Evolutionary conservation across 2,888 invertebrate species (phyloP).

Genomic region (Ennomos quercinarius): DNA sequence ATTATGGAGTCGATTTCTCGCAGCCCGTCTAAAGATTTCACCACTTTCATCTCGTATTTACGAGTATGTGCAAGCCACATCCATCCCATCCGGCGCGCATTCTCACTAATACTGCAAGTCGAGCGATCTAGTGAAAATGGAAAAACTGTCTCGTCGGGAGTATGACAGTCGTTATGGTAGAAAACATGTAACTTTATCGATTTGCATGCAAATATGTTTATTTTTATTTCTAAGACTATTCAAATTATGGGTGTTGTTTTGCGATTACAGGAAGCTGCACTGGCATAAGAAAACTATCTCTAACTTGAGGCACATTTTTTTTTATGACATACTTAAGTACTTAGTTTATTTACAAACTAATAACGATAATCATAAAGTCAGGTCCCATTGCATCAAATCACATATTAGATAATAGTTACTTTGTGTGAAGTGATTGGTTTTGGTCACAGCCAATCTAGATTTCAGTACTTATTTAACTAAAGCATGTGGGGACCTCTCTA

Average conservation of each 20-base stretch:
- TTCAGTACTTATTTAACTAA: too few species aligned
- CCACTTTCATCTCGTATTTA: conserved; percentile 81
- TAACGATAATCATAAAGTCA: too few species aligned
- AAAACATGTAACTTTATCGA: conserved; percentile 10
- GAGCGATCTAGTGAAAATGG: conserved; percentile 34
- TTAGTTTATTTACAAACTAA: too few species aligned
- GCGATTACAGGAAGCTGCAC: background rate
- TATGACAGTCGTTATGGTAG: conserved; percentile 19
- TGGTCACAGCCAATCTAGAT: too few species aligned
- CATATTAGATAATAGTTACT: too few species aligned
- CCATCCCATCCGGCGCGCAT: conserved; percentile 53
- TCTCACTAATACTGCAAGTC: conserved; percentile 35
- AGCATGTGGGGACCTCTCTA: too few species aligned
- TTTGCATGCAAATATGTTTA: conserved; percentile 7
- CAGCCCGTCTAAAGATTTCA: conserved; percentile 75
- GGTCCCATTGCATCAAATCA: too few species aligned
- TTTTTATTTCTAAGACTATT: background rate
- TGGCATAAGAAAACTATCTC: too few species aligned
- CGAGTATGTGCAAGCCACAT: conserved; percentile 59
- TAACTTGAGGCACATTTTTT: too few species aligned
- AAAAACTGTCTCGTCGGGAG: conserved; percentile 28
- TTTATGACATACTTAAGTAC: too few species aligned
- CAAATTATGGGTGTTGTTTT: background rate
- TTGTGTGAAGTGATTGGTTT: too few species aligned
- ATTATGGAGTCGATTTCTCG: conserved; percentile 80